Percentiles rank a stretch among this genome's conserved stretches.
Evolutionary conservation across 2,113 vertebrate genomes (phyloP).

Genomic region (Numenius arquata): DNA sequence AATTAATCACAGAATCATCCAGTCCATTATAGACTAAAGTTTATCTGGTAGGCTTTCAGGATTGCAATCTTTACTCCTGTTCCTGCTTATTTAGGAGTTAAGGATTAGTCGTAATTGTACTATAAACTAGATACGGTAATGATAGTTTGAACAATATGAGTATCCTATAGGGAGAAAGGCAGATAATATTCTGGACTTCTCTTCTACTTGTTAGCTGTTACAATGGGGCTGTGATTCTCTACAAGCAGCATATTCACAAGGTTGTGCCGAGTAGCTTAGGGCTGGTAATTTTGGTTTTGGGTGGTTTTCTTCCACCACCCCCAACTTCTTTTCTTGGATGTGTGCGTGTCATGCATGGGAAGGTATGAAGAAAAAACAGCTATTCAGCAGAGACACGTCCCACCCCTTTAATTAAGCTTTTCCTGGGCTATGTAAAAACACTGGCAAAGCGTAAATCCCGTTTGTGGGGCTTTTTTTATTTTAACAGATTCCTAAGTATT

Average conservation of each 20-base stretch:
- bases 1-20: neutral
- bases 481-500: conserved; percentile 31
- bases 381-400: conserved; percentile 23
- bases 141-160: neutral
- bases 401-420: conserved; percentile 65
- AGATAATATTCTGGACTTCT: neutral
- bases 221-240: neutral
- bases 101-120: neutral
- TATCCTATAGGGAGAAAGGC: neutral
- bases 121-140: neutral
- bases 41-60: neutral
- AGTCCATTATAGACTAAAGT: neutral
- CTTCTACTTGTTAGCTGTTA: neutral
- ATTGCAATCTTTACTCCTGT: neutral
- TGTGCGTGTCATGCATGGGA: conserved; percentile 48
- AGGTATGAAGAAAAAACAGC: conserved; percentile 52
- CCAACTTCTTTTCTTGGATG: conserved; percentile 22
- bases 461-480: conserved; percentile 1
- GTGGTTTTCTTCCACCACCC: conserved; percentile 7
- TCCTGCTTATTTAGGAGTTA: conserved; percentile 21
- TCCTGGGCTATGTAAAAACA: conserved; percentile 38
- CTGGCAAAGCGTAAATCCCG: conserved; percentile 34
- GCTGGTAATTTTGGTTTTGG: conserved; percentile 12
- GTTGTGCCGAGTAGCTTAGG: neutral
- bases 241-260: neutral